These are phyloP conservation scores for Steinernema hermaphroditum DNA, from an alignment of 2,888 invertebrate genomes.

Conservation along the genomic window DNA sequence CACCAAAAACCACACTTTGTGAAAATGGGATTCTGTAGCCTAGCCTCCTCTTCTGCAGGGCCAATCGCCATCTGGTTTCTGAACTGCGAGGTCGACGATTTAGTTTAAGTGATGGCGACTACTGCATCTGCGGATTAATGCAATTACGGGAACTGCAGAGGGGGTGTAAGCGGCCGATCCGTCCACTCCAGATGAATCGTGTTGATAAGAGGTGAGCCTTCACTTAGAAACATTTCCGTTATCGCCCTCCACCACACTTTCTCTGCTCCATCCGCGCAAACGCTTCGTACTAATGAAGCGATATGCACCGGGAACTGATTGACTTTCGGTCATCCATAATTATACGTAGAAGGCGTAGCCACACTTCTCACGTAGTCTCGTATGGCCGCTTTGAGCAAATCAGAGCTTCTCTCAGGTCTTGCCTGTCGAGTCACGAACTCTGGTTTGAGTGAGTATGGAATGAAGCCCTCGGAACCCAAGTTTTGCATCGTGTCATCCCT, in stretches of 20 bases:
- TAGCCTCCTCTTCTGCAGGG: too few species aligned
- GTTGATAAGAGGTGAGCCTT: constrained; percentile 2
- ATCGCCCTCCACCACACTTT: constrained; percentile 9
- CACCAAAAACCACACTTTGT: too few species aligned
- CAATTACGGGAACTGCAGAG: constrained; percentile 12
- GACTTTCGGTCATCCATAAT: not conserved
- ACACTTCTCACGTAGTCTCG: not conserved
- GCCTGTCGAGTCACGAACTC: too few species aligned
- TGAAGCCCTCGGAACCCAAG: too few species aligned
- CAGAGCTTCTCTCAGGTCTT: not conserved
- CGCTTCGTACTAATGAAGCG: constrained; percentile 17
- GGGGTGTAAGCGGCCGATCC: not conserved
- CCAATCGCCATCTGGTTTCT: too few species aligned
- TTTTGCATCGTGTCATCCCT: too few species aligned
- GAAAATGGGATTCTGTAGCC: too few species aligned
- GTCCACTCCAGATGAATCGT: not conserved
- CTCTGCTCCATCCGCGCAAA: not conserved
- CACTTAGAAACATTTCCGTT: constrained; percentile 31
- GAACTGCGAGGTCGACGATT: not conserved
- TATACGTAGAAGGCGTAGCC: not conserved
- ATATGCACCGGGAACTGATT: constrained; percentile 19
- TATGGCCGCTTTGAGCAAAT: not conserved
- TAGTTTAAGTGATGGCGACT: not conserved
- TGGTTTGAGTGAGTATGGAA: too few species aligned
- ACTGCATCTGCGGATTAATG: not conserved